A percentile compares a stretch with the other conserved stretches of the same genome.
Evolutionary conservation across 2,113 vertebrate species (phyloP).

Genomic region (Aspiorhynchus laticeps): DNA sequence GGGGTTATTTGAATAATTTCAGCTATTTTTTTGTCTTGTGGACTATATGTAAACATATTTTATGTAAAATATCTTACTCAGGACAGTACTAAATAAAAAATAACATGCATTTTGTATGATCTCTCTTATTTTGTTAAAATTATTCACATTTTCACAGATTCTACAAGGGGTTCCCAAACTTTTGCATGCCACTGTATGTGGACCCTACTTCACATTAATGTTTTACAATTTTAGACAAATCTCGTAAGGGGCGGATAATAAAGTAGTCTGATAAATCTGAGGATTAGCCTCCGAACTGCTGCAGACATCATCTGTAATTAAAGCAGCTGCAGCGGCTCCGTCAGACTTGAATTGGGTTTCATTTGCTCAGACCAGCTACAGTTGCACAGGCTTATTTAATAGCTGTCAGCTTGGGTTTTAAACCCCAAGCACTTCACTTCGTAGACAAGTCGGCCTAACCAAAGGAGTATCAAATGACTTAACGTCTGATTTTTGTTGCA

Average conservation of each 20-base stretch:
- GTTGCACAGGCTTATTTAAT: constrained; percentile 66
- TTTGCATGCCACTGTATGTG: too few relatives aligned
- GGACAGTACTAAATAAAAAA: too few relatives aligned
- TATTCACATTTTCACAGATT: too few relatives aligned
- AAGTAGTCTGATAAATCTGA: constrained; percentile 52
- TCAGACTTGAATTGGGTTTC: constrained; percentile 60
- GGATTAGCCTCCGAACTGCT: constrained; percentile 58
- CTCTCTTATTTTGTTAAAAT: too few relatives aligned
- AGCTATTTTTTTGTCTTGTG: too few relatives aligned
- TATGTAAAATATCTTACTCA: too few relatives aligned
- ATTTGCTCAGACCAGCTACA: constrained; percentile 62
- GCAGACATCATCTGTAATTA: constrained; percentile 61
- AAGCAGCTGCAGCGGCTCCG: constrained; percentile 61
- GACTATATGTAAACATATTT: too few relatives aligned
- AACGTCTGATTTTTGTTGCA: constrained; percentile 58
- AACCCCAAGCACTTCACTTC: constrained; percentile 48
- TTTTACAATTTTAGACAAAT: background rate
- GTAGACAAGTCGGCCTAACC: constrained; percentile 32
- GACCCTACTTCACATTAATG: background rate
- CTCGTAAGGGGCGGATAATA: constrained; percentile 3
- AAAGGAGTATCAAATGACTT: constrained; percentile 63
- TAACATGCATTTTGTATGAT: too few relatives aligned
- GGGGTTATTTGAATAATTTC: too few relatives aligned
- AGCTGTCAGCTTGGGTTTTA: constrained; percentile 59
- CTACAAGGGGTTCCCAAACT: too few relatives aligned